Percentiles rank a stretch among this genome's conserved stretches.
phyloP scores from a whole-genome alignment of 2,113 vertebrate genomes.

The Trogon melanurus region DNA sequence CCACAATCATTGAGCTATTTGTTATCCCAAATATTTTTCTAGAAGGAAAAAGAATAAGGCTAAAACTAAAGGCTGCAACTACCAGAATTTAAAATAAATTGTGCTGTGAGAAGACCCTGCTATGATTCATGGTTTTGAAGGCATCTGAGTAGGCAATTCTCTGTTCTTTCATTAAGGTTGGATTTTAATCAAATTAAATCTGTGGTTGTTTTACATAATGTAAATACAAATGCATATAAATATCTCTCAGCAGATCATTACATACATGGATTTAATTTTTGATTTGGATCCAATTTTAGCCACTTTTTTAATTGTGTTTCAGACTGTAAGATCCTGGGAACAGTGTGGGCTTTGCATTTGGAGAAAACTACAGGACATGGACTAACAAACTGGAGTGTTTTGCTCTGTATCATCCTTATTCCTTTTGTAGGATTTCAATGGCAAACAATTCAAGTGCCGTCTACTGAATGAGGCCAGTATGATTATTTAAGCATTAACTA shows the following conservation, averaged over 20 bases:
- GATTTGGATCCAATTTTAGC: neutral
- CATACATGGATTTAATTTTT: neutral
- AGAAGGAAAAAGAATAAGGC: constrained; percentile 39
- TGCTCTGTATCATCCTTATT: neutral
- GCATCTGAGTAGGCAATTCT: constrained; percentile 12
- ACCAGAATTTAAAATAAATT: constrained; percentile 66
- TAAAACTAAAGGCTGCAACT: constrained; percentile 47
- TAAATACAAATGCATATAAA: neutral
- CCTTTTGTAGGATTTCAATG: neutral
- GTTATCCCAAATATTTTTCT: constrained; percentile 63
- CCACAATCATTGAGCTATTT: constrained; percentile 61
- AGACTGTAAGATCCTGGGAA: neutral
- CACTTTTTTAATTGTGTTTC: neutral
- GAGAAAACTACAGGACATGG: neutral
- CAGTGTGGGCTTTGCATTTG: neutral
- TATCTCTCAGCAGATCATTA: neutral
- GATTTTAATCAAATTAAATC: neutral
- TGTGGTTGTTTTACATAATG: neutral
- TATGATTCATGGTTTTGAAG: constrained; percentile 20
- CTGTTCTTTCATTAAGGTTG: neutral
- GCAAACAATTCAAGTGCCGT: neutral
- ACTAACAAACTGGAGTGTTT: neutral
- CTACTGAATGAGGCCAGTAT: neutral
- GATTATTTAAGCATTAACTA: neutral
- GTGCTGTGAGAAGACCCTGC: neutral